phyloP scores from a whole-genome alignment of 1,140 invertebrate species.

The Lethrus apterus region DNA sequence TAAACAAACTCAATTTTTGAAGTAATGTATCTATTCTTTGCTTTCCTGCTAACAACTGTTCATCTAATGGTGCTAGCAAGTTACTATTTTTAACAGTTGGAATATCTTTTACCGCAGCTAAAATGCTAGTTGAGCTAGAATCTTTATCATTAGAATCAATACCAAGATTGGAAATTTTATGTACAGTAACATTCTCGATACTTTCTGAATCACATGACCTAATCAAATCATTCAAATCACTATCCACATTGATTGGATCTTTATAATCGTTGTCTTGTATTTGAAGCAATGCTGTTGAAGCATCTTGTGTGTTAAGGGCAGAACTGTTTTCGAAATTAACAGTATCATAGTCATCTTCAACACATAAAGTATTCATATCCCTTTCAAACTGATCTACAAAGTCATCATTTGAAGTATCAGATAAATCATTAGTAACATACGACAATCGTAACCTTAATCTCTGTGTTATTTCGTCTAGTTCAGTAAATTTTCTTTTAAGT shows the following conservation, averaged over 20 bases:
- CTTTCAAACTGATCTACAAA: constrained; percentile 49
- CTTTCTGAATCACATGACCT: neutral
- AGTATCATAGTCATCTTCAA: constrained; percentile 37
- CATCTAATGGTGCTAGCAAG: constrained; percentile 18
- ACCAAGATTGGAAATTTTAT: neutral
- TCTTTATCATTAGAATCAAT: neutral
- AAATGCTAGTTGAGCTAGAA: constrained; percentile 7
- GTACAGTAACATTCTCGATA: neutral
- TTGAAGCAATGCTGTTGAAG: neutral
- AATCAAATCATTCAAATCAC: neutral
- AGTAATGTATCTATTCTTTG: constrained; percentile 33
- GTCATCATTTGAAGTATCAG: constrained; percentile 43
- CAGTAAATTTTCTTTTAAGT: constrained; percentile 52
- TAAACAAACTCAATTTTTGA: constrained; percentile 32
- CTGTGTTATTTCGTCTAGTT: constrained; percentile 55
- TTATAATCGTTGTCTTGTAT: constrained; percentile 5
- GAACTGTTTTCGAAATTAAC: constrained; percentile 25
- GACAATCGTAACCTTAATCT: constrained; percentile 48
- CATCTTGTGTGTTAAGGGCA: neutral
- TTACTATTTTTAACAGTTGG: too few relatives aligned
- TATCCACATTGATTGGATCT: neutral
- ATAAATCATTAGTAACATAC: constrained; percentile 49
- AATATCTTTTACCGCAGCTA: constrained; percentile 2
- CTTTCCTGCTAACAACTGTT: constrained; percentile 26
- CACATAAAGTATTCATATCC: constrained; percentile 42